Conservation (phyloP, 2,797 vertebrate species). For the Poeciliopsis infans region DNA sequence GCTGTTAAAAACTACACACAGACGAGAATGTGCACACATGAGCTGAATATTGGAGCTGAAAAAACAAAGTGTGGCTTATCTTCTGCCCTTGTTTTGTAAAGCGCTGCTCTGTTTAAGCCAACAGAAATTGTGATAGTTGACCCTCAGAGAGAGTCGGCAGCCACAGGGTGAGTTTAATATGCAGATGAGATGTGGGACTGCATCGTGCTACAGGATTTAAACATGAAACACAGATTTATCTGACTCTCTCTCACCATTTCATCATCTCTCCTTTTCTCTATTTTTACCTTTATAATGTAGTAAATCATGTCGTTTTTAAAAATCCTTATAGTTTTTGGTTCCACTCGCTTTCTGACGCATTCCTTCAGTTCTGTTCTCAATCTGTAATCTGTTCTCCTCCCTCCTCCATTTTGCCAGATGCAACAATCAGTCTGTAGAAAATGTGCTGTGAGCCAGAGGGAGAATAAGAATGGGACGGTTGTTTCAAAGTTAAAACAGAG, state of each 20-base stretch:
- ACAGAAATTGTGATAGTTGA: constrained; percentile 70
- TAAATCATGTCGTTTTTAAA: not conserved
- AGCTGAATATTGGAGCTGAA: constrained; percentile 22
- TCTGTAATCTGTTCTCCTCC: constrained; percentile 46
- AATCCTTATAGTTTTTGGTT: constrained; percentile 20
- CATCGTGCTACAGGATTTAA: constrained; percentile 60
- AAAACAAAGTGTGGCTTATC: constrained; percentile 59
- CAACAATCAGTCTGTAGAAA: constrained; percentile 63
- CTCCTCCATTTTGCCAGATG: constrained; percentile 47
- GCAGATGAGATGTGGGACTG: constrained; percentile 70
- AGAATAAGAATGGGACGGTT: constrained; percentile 66
- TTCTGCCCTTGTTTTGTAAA: constrained; percentile 69
- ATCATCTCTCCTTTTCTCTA: constrained; percentile 28
- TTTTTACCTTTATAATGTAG: constrained; percentile 42
- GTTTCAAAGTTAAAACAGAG: constrained; percentile 53
- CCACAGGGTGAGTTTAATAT: constrained; percentile 76
- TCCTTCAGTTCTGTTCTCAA: constrained; percentile 40
- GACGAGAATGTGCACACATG: constrained; percentile 45
- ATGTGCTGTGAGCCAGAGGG: constrained; percentile 66
- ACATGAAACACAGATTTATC: constrained; percentile 39
- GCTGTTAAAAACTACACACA: constrained; percentile 44
- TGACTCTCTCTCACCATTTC: constrained; percentile 25
- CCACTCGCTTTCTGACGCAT: constrained; percentile 8
- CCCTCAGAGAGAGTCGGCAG: constrained; percentile 64
- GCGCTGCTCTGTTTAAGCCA: constrained; percentile 66